phyloP scores from a whole-genome alignment of 1,140 invertebrate species.

The Medauroidea extradentata region DNA sequence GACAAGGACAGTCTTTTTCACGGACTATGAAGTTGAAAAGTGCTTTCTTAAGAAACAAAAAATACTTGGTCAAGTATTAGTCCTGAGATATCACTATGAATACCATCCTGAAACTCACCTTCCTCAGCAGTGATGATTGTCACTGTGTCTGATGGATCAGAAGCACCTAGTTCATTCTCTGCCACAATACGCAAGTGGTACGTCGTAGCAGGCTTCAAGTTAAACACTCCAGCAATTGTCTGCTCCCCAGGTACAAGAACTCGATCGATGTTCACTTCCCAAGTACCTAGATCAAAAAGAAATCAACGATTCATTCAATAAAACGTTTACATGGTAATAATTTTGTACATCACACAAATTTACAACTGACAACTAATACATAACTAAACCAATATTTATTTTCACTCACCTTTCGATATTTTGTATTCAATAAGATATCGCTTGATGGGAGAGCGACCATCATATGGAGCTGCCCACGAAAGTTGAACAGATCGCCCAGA shows the following conservation, averaged over 20 bases:
- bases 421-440: constrained; percentile 92
- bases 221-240: constrained; percentile 82
- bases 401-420: constrained; percentile 72
- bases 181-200: constrained; percentile 91
- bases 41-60: too few species aligned
- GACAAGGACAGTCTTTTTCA: too few species aligned
- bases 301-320: background rate
- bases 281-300: constrained; percentile 36
- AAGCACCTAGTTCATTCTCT: constrained; percentile 90
- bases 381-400: background rate
- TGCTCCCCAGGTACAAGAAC: constrained; percentile 81
- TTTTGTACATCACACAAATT: background rate
- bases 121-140: constrained; percentile 94
- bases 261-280: constrained; percentile 75
- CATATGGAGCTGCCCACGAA: constrained; percentile 89
- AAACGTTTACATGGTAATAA: background rate
- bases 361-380: background rate
- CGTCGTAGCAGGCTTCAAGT: constrained; percentile 83
- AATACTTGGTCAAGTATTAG: too few species aligned
- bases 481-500: constrained; percentile 85
- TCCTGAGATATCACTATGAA: too few species aligned
- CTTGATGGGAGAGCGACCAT: constrained; percentile 91
- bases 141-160: constrained; percentile 86
- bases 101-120: constrained; percentile 52
- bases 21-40: too few species aligned